phyloP scores from a whole-genome alignment of 2,113 vertebrate species.

The Centropristis striata region DNA sequence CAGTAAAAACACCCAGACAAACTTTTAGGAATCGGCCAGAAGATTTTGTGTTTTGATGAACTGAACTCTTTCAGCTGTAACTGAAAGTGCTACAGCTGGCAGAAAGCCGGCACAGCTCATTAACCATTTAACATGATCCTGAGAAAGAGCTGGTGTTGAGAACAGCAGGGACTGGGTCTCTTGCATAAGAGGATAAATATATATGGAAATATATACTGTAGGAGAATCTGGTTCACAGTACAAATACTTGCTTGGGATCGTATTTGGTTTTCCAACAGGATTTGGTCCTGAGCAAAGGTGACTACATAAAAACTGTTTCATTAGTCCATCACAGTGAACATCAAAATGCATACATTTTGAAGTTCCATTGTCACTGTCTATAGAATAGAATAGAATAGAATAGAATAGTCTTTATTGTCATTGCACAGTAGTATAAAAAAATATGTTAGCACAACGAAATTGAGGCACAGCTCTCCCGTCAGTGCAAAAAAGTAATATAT shows the following conservation, averaged over 20 bases:
- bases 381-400: no score
- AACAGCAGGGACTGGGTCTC: neutral
- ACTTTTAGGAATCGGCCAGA: no score
- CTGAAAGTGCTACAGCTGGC: conserved; percentile 46
- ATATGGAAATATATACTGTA: neutral
- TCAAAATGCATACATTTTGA: neutral
- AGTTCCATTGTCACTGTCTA: neutral
- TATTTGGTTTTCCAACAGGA: neutral
- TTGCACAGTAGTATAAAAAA: no score
- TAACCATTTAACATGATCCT: conserved; percentile 45
- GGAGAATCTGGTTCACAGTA: neutral
- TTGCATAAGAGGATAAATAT: neutral
- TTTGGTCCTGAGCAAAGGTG: neutral
- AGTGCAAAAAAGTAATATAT: no score
- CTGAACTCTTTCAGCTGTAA: conserved; percentile 33
- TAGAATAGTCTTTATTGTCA: no score
- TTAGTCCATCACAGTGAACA: neutral
- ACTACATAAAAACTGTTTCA: neutral
- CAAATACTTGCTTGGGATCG: neutral
- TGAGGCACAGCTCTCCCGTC: no score
- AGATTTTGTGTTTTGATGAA: conserved; percentile 6
- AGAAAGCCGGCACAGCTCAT: conserved; percentile 55
- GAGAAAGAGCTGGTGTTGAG: conserved; percentile 24
- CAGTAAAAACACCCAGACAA: neutral
- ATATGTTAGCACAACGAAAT: no score